Evolutionary conservation across 2,797 vertebrate species (phyloP).

Genomic region (Phalloptychus januarius): DNA sequence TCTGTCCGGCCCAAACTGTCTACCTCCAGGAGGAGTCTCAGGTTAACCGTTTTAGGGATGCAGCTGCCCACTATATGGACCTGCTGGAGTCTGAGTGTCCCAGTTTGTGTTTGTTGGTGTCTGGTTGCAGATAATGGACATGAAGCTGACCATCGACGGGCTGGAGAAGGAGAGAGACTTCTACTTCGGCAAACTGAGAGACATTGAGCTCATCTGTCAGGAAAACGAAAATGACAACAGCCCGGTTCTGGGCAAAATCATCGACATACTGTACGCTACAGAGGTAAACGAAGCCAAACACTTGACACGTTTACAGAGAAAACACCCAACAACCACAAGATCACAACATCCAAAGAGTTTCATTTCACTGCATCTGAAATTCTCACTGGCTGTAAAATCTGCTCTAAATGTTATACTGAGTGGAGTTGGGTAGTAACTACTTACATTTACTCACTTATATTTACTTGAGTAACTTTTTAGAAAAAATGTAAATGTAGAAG

Average conservation of each 20-base stretch:
- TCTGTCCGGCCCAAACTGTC: not conserved
- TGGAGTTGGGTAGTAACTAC: too few species aligned
- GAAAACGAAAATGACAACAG: conserved; percentile 87
- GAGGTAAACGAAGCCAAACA: conserved; percentile 81
- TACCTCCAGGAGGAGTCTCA: not conserved
- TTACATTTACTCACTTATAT: too few species aligned
- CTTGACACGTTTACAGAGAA: not conserved
- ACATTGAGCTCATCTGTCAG: conserved; percentile 97
- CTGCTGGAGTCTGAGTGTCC: not conserved
- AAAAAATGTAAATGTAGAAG: too few species aligned
- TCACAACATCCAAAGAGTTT: too few species aligned
- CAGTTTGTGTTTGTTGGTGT: not conserved
- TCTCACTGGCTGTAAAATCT: too few species aligned
- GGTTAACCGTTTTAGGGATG: not conserved
- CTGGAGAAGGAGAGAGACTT: conserved; percentile 97
- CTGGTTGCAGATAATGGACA: conserved; percentile 84
- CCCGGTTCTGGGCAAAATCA: conserved; percentile 85
- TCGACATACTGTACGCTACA: conserved; percentile 92
- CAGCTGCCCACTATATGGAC: not conserved
- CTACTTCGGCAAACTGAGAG: conserved; percentile 95
- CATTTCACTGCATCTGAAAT: too few species aligned
- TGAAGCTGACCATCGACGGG: conserved; percentile 92
- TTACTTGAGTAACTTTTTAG: too few species aligned
- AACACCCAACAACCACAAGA: not conserved
- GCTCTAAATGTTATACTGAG: too few species aligned